These are phyloP conservation scores for Reticulitermes lucifugus DNA, from an alignment of 2,888 invertebrate species.

Conservation along the genomic window DNA sequence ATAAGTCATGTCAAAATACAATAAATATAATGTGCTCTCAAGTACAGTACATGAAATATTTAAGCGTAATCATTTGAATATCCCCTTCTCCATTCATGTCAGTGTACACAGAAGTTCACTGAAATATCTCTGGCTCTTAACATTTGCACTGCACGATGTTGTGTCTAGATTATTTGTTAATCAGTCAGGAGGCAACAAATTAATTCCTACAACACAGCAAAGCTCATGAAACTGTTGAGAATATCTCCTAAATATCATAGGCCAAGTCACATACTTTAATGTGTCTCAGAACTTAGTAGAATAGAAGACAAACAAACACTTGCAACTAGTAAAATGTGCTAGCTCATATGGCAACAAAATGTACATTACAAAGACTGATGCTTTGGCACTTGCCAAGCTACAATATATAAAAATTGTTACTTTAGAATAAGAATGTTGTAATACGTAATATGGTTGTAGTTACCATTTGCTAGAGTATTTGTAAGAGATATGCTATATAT, in stretches of 20 bases:
- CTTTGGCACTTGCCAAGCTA: conserved; percentile 37
- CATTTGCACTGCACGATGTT: neutral
- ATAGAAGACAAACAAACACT: neutral
- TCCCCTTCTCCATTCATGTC: conserved; percentile 21
- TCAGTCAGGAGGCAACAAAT: conserved; percentile 24
- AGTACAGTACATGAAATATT: conserved; percentile 42
- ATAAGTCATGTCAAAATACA: conserved; percentile 40
- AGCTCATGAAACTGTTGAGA: neutral
- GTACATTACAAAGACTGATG: conserved; percentile 39
- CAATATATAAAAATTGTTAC: conserved; percentile 30
- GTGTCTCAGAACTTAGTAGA: neutral
- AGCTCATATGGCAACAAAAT: conserved; percentile 8
- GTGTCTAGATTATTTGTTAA: neutral
- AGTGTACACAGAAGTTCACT: conserved; percentile 24
- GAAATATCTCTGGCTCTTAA: neutral
- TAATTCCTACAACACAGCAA: neutral
- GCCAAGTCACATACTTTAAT: conserved; percentile 3
- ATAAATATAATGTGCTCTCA: conserved; percentile 49
- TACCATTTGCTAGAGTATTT: conserved; percentile 23
- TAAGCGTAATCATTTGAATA: conserved; percentile 44
- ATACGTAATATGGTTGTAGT: conserved; percentile 27
- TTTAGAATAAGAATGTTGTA: conserved; percentile 27
- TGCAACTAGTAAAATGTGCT: conserved; percentile 12
- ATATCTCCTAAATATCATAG: neutral
- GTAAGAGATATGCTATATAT: conserved; percentile 37